phyloP scores from a whole-genome alignment of 2,113 vertebrate species.

The Pundamilia nyererei region DNA sequence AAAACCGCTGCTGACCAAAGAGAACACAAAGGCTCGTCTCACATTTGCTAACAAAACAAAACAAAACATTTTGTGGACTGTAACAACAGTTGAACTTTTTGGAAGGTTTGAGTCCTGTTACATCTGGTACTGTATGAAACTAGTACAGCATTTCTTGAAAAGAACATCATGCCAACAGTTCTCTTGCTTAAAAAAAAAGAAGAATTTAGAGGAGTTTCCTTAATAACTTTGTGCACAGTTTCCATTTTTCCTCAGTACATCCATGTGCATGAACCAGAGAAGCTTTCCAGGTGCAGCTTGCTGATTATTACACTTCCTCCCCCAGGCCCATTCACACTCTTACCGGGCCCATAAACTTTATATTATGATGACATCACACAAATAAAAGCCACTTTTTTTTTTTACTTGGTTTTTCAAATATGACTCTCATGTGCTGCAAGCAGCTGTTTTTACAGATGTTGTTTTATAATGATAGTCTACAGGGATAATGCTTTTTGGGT shows the following conservation, averaged over 20 bases:
- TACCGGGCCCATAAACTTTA: neutral
- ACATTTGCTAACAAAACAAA: neutral
- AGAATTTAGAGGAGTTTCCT: neutral
- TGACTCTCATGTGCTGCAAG: neutral
- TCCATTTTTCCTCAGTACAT: neutral
- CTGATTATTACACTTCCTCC: neutral
- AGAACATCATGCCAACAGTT: neutral
- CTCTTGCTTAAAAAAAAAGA: neutral
- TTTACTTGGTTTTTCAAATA: neutral
- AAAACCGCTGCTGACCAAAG: neutral
- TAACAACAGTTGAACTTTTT: neutral
- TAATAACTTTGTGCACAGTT: neutral
- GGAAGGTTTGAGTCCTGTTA: neutral
- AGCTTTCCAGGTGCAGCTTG: neutral
- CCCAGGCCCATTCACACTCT: neutral
- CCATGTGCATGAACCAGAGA: neutral
- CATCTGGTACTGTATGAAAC: neutral
- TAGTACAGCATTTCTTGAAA: neutral
- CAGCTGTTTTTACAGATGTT: neutral
- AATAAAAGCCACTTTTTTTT: neutral
- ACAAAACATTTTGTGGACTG: neutral
- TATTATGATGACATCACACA: neutral
- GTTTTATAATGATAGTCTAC: neutral
- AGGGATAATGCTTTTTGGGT: neutral
- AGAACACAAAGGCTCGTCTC: neutral